Evolutionary conservation across 2,888 invertebrate species (phyloP).

Genomic region (Aproaerema taeniolella): DNA sequence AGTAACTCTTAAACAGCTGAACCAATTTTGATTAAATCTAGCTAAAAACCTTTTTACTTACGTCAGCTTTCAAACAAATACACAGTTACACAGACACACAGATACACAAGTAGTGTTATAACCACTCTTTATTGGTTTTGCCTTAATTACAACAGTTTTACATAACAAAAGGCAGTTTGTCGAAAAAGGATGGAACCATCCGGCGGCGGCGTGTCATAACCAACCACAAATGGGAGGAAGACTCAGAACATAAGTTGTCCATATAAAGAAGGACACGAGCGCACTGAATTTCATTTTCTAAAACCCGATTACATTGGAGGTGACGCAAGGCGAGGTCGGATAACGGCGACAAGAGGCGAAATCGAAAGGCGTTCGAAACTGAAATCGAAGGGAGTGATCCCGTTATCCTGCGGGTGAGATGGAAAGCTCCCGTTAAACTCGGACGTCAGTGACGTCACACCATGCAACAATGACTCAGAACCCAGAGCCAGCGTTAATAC

Average conservation of each 20-base stretch:
- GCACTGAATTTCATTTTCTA: slow-evolving; percentile 74
- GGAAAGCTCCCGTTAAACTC: slow-evolving; percentile 70
- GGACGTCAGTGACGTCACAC: slow-evolving; percentile 48
- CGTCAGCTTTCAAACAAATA: no score
- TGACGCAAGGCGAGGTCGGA: slow-evolving; percentile 63
- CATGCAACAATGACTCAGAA: slow-evolving; percentile 33
- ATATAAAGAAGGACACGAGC: slow-evolving; percentile 63
- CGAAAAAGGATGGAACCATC: slow-evolving; percentile 23
- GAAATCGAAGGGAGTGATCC: slow-evolving; percentile 72
- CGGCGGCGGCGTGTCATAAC: slow-evolving; percentile 21
- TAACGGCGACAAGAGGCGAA: slow-evolving; percentile 60
- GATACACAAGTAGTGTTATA: no score
- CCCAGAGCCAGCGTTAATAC: slow-evolving; percentile 1
- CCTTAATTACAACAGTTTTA: no score
- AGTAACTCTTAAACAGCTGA: no score
- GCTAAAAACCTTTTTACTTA: no score
- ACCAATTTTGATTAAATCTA: no score
- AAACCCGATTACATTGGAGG: slow-evolving; percentile 66
- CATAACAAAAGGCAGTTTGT: slow-evolving; percentile 27
- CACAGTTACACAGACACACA: no score
- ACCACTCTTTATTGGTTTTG: no score
- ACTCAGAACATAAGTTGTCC: slow-evolving; percentile 51
- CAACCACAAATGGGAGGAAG: slow-evolving; percentile 34
- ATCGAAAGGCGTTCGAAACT: slow-evolving; percentile 68
- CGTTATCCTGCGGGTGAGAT: slow-evolving; percentile 70